Conservation (phyloP, 1,140 invertebrate genomes). For the Drosophila dunni region DNA sequence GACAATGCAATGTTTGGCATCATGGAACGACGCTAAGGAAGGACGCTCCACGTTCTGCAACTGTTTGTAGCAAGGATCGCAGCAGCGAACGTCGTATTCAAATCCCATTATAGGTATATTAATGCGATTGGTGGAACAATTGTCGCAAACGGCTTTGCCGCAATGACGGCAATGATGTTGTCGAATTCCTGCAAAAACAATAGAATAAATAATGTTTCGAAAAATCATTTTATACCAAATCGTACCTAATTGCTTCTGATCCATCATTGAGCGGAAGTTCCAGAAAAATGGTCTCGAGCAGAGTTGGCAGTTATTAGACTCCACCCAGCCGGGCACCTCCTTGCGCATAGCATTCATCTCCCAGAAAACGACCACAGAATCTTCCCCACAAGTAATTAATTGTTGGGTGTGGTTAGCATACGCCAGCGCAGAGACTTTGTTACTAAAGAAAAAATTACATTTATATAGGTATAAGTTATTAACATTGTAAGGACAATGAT, state of each 20-base stretch:
- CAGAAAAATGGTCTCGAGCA: conserved; percentile 98
- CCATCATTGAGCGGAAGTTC: conserved; percentile 99
- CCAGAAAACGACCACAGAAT: conserved; percentile 97
- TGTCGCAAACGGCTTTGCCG: conserved; percentile 96
- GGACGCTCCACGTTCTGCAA: conserved; percentile 94
- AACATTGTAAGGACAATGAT: background rate
- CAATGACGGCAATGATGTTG: conserved; percentile 97
- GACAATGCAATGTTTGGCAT: conserved; percentile 96
- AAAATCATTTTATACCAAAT: conserved; percentile 18
- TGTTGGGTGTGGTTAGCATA: conserved; percentile 92
- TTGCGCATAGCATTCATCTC: conserved; percentile 94
- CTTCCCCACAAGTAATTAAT: conserved; percentile 97
- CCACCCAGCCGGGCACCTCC: conserved; percentile 97
- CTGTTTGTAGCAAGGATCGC: conserved; percentile 94
- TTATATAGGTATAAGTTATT: background rate
- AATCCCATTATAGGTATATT: conserved; percentile 98
- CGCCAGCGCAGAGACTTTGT: conserved; percentile 92
- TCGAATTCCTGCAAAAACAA: conserved; percentile 86
- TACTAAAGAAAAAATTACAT: conserved; percentile 70
- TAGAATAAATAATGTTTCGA: background rate
- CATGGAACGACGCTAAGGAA: conserved; percentile 97
- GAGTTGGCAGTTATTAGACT: conserved; percentile 96
- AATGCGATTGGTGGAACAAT: conserved; percentile 94
- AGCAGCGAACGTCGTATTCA: conserved; percentile 98
- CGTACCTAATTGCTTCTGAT: conserved; percentile 95